These are phyloP conservation scores for Campylomormyrus tamandua DNA, from an alignment of 2,113 vertebrate species.

Conservation along the genomic window DNA sequence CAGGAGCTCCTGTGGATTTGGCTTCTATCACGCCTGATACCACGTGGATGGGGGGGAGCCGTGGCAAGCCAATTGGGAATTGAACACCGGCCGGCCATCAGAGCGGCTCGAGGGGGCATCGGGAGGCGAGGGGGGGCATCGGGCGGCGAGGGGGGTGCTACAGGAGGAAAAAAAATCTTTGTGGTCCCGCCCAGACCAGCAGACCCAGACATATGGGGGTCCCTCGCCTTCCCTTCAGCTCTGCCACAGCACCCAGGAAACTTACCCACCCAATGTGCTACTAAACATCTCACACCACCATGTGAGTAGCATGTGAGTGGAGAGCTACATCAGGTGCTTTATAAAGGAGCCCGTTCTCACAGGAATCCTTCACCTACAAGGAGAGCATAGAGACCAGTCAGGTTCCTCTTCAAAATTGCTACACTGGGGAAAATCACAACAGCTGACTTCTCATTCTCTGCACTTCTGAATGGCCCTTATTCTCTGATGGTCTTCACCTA, in stretches of 20 bases:
- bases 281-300: not conserved
- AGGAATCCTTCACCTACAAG: not conserved
- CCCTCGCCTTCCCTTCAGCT: not conserved
- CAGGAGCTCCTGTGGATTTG: too few species aligned
- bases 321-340: not conserved
- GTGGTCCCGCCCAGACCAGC: not conserved
- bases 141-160: not conserved
- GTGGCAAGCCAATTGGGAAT: not conserved
- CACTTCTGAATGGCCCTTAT: not conserved
- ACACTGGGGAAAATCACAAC: not conserved
- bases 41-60: too few species aligned
- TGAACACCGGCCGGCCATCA: not conserved
- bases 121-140: not conserved
- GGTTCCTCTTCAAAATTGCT: not conserved
- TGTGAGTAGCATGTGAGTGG: not conserved
- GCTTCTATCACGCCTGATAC: too few species aligned
- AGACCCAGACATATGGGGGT: not conserved
- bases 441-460: not conserved
- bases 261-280: not conserved
- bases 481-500: not conserved
- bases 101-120: not conserved
- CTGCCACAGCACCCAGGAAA: not conserved
- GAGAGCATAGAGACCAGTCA: not conserved
- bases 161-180: not conserved
- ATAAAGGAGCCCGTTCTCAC: not conserved